Percentiles rank a stretch among this genome's conserved stretches.
Conservation (phyloP, 2,888 invertebrate species). For the Augiades crinisus region DNA sequence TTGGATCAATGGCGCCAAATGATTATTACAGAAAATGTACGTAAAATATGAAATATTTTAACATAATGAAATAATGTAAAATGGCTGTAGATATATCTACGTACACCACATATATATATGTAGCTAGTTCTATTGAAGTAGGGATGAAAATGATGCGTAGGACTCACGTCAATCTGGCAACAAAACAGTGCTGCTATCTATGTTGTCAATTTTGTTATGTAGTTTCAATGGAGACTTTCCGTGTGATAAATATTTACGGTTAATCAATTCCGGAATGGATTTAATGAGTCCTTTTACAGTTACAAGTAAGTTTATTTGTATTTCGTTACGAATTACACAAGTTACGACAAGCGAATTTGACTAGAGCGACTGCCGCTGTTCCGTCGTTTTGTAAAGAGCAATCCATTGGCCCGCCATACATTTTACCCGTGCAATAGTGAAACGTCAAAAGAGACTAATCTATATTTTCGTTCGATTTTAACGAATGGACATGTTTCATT, state of each 20-base stretch:
- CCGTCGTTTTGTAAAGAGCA: slow-evolving; percentile 39
- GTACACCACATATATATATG: slow-evolving; percentile 39
- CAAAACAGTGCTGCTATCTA: slow-evolving; percentile 87
- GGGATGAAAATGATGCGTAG: slow-evolving; percentile 65
- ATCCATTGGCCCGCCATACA: slow-evolving; percentile 73
- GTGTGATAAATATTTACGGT: slow-evolving; percentile 84
- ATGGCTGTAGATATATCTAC: slow-evolving; percentile 40
- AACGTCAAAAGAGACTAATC: slow-evolving; percentile 73
- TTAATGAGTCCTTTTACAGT: slow-evolving; percentile 39
- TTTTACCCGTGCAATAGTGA: slow-evolving; percentile 70
- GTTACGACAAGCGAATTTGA: not conserved
- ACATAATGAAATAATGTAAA: slow-evolving; percentile 34
- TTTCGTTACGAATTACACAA: not conserved
- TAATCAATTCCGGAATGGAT: slow-evolving; percentile 62
- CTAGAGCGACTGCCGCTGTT: slow-evolving; percentile 23
- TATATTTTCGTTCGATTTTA: slow-evolving; percentile 45
- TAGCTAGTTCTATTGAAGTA: slow-evolving; percentile 35
- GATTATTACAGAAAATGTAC: slow-evolving; percentile 77
- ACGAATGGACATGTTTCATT: slow-evolving; percentile 29
- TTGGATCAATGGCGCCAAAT: slow-evolving; percentile 82
- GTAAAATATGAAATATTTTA: slow-evolving; percentile 41
- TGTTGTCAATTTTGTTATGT: slow-evolving; percentile 87
- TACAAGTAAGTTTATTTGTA: slow-evolving; percentile 46
- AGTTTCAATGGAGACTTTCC: slow-evolving; percentile 83
- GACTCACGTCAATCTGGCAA: slow-evolving; percentile 80